A percentile compares a stretch with the other conserved stretches of the same genome.
phyloP scores from a whole-genome alignment of 1,140 invertebrate species.

The Zaprionus camerounensis region DNA sequence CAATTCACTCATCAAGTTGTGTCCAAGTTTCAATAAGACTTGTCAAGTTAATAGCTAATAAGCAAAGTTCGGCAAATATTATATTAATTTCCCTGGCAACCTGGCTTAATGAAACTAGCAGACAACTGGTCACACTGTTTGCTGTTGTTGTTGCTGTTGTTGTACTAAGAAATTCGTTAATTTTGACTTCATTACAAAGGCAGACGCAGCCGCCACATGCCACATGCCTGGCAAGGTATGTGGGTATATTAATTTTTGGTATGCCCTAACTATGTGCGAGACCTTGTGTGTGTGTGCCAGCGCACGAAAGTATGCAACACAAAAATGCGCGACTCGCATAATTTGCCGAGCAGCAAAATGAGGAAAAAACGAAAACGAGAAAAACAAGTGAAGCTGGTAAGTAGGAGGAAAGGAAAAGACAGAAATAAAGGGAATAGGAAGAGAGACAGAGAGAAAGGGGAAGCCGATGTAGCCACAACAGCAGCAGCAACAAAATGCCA shows the following conservation, averaged over 20 bases:
- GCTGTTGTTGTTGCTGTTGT: neutral
- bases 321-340: slow-evolving; percentile 76
- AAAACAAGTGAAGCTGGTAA: neutral
- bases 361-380: neutral
- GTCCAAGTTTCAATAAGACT: too few species aligned
- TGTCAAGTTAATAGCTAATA: too few species aligned
- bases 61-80: neutral
- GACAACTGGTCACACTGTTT: slow-evolving; percentile 26
- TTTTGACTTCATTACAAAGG: slow-evolving; percentile 64
- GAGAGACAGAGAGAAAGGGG: neutral
- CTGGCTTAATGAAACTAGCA: neutral
- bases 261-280: slow-evolving; percentile 40
- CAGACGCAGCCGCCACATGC: slow-evolving; percentile 36
- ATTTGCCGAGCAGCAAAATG: slow-evolving; percentile 46
- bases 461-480: slow-evolving; percentile 41
- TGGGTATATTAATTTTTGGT: slow-evolving; percentile 70
- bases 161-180: slow-evolving; percentile 36
- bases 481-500: slow-evolving; percentile 53
- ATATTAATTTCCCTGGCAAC: neutral
- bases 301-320: slow-evolving; percentile 67
- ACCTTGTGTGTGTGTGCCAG: neutral
- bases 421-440: neutral
- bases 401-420: neutral
- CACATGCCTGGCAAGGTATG: slow-evolving; percentile 61
- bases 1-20: too few species aligned